Conservation (phyloP, 2,113 vertebrate genomes). For the Chionodraco myersi region DNA sequence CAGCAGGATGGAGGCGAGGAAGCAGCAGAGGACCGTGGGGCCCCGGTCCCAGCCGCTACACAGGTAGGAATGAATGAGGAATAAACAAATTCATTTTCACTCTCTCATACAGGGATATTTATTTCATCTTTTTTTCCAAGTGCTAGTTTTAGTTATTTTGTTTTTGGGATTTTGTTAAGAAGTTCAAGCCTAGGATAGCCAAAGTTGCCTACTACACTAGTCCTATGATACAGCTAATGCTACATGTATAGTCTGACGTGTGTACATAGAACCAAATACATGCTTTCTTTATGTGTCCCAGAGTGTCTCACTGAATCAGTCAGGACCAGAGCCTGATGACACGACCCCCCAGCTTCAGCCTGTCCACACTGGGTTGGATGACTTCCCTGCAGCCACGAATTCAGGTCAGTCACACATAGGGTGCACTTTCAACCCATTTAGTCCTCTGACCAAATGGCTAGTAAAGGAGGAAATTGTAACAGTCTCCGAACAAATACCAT, state of each 20-base stretch:
- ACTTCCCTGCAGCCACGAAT: background rate
- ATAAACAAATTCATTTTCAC: background rate
- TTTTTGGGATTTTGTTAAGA: background rate
- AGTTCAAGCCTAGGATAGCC: background rate
- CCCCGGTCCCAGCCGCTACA: background rate
- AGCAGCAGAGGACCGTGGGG: constrained; percentile 8
- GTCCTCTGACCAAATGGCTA: no score
- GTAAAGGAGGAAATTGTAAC: no score
- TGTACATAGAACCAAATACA: background rate
- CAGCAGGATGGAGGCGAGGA: constrained; percentile 5
- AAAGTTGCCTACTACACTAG: background rate
- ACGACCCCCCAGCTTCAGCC: background rate
- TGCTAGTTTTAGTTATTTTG: background rate
- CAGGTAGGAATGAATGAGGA: constrained; percentile 24
- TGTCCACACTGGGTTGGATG: constrained; percentile 5
- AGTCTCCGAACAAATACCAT: no score
- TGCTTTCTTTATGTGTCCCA: background rate
- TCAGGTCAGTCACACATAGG: constrained; percentile 21
- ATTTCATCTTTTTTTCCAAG: background rate
- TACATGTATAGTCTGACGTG: background rate
- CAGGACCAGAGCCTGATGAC: constrained; percentile 12
- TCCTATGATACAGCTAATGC: fast-evolving
- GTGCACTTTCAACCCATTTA: no score
- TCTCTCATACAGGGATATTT: background rate
- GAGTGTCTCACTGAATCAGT: constrained; percentile 25